Base-by-base conservation (phyloP, 2,888 invertebrate genomes). In the Sericinus montela region DNA sequence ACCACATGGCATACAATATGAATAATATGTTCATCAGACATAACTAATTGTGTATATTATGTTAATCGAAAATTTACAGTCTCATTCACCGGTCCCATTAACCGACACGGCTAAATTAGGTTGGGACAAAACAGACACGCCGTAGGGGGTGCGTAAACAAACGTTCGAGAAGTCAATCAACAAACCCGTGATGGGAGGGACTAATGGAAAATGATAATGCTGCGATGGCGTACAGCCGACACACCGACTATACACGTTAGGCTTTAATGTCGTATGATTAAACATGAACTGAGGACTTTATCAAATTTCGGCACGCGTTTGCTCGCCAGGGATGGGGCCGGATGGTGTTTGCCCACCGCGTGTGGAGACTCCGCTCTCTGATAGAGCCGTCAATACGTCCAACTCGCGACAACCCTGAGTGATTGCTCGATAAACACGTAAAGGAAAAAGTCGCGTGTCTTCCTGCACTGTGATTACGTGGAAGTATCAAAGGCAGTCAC, bases 241-340 rank as follows among this genome's bases (percentile, higher is more conserved):
- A 69, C 67, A 62, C 65, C 60, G 53, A 47, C 55, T 76, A 67
- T 74, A 72, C 73, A 76, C 74, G 69, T 67, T 71, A 59, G 70
- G 72, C 75, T 76, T 75, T 78, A 83, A 82, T 82, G 78, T 75
- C 75, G 72, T 79, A 82, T 85, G 81, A 85, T 85, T 83, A 85
- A 81, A 86, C 84, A 84, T 82, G 79, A 81, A 82, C 73, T 63
- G 73, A 75, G 71, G 77, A 81, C 77, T 82, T 85, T 87, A 86
- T 86, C 86, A 82, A 82, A 84, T 79, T 85, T 86, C 80, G 82
- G 82, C 86, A 86, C 85, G 80, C 85, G 86, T 84, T 82, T 78
- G 77, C 75, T 72, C 72, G 64, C 53, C 62, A 66, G 67, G 71
- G 68, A 60, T 69, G 72, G 75, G 36, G 70, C 72, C 67, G 72